A percentile compares a stretch with the other conserved stretches of the same genome.
phyloP scores from a whole-genome alignment of 1,140 invertebrate species.

The Andrena cerasifolii region DNA sequence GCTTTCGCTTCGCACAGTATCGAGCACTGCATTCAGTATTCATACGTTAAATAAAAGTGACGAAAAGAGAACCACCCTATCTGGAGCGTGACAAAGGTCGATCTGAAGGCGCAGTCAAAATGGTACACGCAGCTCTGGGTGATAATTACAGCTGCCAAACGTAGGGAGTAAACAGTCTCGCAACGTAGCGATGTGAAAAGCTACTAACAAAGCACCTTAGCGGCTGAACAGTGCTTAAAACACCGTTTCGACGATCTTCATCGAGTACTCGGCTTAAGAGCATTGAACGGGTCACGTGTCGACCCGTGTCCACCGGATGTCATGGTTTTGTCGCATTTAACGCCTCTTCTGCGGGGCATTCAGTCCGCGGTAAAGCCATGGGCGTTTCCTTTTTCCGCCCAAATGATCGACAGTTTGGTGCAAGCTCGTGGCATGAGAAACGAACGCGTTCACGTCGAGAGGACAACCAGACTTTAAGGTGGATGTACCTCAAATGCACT shows the following conservation, averaged over 20 bases:
- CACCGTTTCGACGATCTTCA: neutral
- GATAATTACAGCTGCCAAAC: constrained; percentile 21
- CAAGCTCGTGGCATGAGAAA: constrained; percentile 57
- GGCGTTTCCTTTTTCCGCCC: constrained; percentile 74
- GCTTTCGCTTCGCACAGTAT: neutral
- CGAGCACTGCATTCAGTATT: neutral
- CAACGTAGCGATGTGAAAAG: neutral
- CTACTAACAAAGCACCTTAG: constrained; percentile 28
- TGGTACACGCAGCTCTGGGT: neutral
- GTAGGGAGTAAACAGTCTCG: constrained; percentile 2
- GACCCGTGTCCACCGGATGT: constrained; percentile 77
- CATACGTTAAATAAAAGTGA: neutral
- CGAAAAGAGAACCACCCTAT: neutral
- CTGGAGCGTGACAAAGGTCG: neutral
- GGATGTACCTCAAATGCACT: too few relatives aligned
- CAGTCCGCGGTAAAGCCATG: constrained; percentile 69
- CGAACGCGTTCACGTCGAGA: neutral
- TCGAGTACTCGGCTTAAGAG: constrained; percentile 42
- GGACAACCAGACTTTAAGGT: neutral
- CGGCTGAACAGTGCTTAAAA: neutral
- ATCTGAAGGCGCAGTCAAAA: constrained; percentile 8
- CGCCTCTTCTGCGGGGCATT: constrained; percentile 69
- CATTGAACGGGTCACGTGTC: constrained; percentile 74
- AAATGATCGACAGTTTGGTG: constrained; percentile 48
- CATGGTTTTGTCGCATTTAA: constrained; percentile 76